These are phyloP conservation scores for Coelinius sp. DNA, from an alignment of 2,888 invertebrate genomes.

Conservation along the genomic window DNA sequence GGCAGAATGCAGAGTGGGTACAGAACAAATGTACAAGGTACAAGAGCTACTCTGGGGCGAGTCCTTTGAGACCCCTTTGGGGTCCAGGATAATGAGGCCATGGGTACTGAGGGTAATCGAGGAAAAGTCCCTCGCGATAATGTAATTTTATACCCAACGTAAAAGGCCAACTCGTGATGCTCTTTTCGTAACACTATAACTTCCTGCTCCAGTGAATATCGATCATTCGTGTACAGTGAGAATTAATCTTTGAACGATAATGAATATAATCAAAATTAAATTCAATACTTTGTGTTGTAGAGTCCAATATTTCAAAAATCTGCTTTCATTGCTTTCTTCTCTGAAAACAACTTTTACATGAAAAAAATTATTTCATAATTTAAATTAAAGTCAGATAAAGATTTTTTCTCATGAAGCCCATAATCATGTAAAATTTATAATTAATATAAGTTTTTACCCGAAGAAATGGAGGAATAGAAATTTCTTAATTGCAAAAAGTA, in stretches of 20 bases:
- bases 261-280: background rate
- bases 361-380: background rate
- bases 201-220: constrained; percentile 19
- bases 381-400: background rate
- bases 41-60: background rate
- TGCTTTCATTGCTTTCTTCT: background rate
- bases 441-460: background rate
- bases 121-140: constrained; percentile 21
- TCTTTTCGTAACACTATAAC: constrained; percentile 13
- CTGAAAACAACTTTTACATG: background rate
- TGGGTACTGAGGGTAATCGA: constrained; percentile 12
- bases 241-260: background rate
- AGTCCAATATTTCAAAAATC: background rate
- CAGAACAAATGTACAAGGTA: background rate
- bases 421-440: background rate
- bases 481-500: background rate
- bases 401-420: background rate
- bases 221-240: background rate
- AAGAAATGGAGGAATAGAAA: background rate
- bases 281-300: background rate
- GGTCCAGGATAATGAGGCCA: constrained; percentile 17
- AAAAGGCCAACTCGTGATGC: constrained; percentile 27
- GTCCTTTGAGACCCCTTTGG: constrained; percentile 2
- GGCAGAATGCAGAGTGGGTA: constrained; percentile 2
- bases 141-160: constrained; percentile 13